phyloP scores from a whole-genome alignment of 92 coral and sea anemone genomes.

The Paragorgia papillata region DNA sequence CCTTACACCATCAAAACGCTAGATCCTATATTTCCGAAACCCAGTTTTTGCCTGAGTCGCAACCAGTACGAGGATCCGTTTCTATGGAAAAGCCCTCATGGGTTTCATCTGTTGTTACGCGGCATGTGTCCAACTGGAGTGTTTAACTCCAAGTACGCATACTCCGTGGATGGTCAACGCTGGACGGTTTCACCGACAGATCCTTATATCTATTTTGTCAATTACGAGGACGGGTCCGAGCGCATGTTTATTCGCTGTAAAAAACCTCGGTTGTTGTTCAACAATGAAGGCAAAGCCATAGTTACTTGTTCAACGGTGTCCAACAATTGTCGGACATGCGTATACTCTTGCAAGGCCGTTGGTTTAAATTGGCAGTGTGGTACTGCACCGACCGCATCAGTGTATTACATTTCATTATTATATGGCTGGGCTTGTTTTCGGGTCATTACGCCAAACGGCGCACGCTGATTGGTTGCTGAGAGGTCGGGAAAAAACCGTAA shows the following conservation, averaged over 20 bases:
- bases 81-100: constrained; percentile 15
- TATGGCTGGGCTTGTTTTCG: too few relatives aligned
- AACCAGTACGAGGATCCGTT: constrained; percentile 30
- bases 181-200: constrained; percentile 33
- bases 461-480: too few relatives aligned
- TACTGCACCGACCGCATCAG: too few relatives aligned
- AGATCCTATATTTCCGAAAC: constrained; percentile 22
- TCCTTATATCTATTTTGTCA: constrained; percentile 24
- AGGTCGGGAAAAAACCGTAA: too few relatives aligned
- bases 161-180: constrained; percentile 13
- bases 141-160: constrained; percentile 41
- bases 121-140: constrained; percentile 34
- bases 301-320: constrained; percentile 25
- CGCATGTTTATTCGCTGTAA: constrained; percentile 13
- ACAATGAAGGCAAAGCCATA: constrained; percentile 19
- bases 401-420: too few relatives aligned
- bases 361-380: constrained; percentile 17
- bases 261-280: constrained; percentile 24
- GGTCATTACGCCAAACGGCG: too few relatives aligned
- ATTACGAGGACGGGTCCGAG: constrained; percentile 22
- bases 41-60: constrained; percentile 19
- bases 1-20: constrained; percentile 21
- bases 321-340: constrained; percentile 21
- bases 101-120: constrained; percentile 21
- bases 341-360: constrained; percentile 29